Evolutionary conservation across 2,797 vertebrate species (phyloP), one percentile per base, ranked within the genome.

Genomic region (Molossus alvarezi): DNA sequence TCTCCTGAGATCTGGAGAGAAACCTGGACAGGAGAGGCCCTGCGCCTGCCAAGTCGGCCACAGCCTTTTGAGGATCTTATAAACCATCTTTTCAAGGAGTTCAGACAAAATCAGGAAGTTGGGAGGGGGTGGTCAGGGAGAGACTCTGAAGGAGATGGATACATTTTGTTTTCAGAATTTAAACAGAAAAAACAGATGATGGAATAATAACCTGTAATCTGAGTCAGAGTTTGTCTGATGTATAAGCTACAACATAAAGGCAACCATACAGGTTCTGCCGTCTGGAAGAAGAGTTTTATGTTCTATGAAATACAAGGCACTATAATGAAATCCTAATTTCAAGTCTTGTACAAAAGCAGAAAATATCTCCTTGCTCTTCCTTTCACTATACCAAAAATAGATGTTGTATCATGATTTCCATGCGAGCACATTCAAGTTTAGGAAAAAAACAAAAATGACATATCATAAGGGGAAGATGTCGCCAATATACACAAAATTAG

Each of bases 401-500:
- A 75, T n/a, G 25, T 15, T 12, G 6, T 65, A 13, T 33, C 73
- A 4, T 45, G n/a, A 48, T 64, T 83, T 65, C 55, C 48, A 53
- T 45, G 62, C 92, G n/a, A 48, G 84, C 9, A 87, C 21, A 57
- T 80, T 60, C 57, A 73, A 80, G 58, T 65, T 67, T 48, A 94
- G 15, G 18, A 6, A 60, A 45, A 14, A 29, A 58, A 76, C 57
- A 18, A 76, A 71, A 45, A 17, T 3, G 8, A 72, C 3, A 9
- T 1, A 57, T n/a, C 37, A 27, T 6, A 21, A 92, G 45, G n/a
- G 10, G 13, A 80, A 57, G 25, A 51, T 60, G 12, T 15, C 6
- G 3, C 60, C 23, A n/a, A 27, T 13, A 9, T 0, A 25, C 3
- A 51, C 13, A 86, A 62, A 91, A 58, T 0, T 1, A 5, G 4